Base-by-base conservation (phyloP, 2,888 invertebrate genomes). In the Mallateleia sp. region DNA sequence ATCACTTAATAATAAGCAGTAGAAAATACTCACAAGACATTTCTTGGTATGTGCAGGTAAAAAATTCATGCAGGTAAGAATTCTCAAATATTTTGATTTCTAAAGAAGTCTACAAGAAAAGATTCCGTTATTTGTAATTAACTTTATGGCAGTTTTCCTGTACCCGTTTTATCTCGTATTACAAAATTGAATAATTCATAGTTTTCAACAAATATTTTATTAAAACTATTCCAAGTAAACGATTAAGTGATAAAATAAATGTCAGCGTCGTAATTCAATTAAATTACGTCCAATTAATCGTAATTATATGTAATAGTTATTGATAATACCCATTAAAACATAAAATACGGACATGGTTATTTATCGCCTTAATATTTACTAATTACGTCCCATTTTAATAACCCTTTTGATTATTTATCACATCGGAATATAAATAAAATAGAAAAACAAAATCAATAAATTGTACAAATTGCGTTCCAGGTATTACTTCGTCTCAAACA, bases 401-500 rank as follows among this genome's bases (percentile, higher is more conserved):
- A n/a, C n/a, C n/a, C n/a, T n/a, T n/a, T n/a, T n/a, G n/a, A n/a
- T n/a, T n/a, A n/a, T n/a, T 60, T 38, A 28, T 20, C 15, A 15
- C 24, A 54, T n/a, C n/a, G n/a, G 3, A 25, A 56, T 20, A 25
- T 5, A 2, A 32, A 56, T 56, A 32, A 56, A 56, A 5, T 9
- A 56, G 18, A 56, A 6, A n/a, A 32, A 32, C 32, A 32, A 32
- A 34, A 58, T 34, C 20, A 22, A 69, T 54, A 54, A 54, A 69
- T 24, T 38, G 1, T 20, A 38, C 18, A 22, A 67, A 52, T 50
- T 24, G 20, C 71, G 11, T 28, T 28, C 18, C 22, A 34, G 18
- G n/a, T 15, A 34, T 34, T 4, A 62, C 22, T 25, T 72, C 58
- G 58, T 11, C 24, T 11, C n/a, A 32, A 66, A 75, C 54, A 75